Evolutionary conservation across 2,888 invertebrate genomes (phyloP).

Genomic region (Torymus aiolomorphi): DNA sequence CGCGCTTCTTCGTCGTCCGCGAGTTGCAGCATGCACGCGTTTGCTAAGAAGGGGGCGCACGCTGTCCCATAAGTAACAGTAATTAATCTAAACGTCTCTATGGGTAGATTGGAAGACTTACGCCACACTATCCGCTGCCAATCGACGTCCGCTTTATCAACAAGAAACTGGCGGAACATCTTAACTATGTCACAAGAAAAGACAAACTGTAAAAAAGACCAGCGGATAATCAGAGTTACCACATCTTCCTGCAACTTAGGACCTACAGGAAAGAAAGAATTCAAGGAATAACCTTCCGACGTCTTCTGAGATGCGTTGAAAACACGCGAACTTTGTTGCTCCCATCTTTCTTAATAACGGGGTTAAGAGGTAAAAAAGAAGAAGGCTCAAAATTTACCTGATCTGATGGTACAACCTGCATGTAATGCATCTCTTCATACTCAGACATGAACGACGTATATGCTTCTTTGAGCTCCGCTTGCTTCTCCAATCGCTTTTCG

Average conservation of each 20-base stretch:
- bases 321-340: not conserved
- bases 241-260: not conserved
- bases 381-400: not conserved
- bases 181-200: slow-evolving; percentile 2
- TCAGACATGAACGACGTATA: slow-evolving; percentile 3
- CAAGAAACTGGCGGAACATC: slow-evolving; percentile 6
- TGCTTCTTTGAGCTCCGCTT: not conserved
- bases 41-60: no score
- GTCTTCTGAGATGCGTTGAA: not conserved
- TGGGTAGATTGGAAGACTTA: not conserved
- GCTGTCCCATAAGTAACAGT: no score
- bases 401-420: not conserved
- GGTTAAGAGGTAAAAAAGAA: slow-evolving; percentile 4
- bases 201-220: not conserved
- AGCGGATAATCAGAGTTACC: not conserved
- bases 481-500: not conserved
- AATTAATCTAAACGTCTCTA: not conserved
- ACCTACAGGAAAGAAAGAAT: not conserved
- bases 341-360: not conserved
- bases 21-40: not conserved
- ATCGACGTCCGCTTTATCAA: not conserved
- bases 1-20: not conserved
- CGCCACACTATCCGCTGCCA: slow-evolving; percentile 8
- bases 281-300: not conserved
- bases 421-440: not conserved